A percentile compares a stretch with the other conserved stretches of the same genome.
Evolutionary conservation across 2,888 invertebrate species (phyloP).

Genomic region (Dolichomitus sp.): DNA sequence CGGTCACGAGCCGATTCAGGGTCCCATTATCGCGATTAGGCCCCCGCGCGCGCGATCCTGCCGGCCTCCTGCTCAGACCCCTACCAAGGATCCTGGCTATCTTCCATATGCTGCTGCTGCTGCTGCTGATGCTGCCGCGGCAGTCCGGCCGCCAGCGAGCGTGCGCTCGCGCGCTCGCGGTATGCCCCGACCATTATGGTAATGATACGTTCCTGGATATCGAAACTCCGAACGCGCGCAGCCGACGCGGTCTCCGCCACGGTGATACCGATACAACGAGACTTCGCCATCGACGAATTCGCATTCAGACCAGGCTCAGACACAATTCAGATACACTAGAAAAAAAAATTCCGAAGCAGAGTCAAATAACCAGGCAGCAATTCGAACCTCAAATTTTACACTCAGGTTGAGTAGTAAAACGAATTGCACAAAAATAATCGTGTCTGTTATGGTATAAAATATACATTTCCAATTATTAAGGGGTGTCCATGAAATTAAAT

Average conservation of each 20-base stretch:
- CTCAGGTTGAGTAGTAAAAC: neutral
- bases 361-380: conserved; percentile 16
- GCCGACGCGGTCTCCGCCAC: conserved; percentile 63
- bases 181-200: conserved; percentile 81
- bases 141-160: conserved; percentile 39
- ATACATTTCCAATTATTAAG: neutral
- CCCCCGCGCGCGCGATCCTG: conserved; percentile 71
- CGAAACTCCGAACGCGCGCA: conserved; percentile 75
- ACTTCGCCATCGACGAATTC: conserved; percentile 59
- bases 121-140: conserved; percentile 2
- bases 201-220: conserved; percentile 83
- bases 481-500: no score
- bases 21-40: conserved; percentile 85
- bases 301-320: conserved; percentile 41
- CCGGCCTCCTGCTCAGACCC: conserved; percentile 48
- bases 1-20: conserved; percentile 84
- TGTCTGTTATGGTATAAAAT: neutral
- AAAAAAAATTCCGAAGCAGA: conserved; percentile 18
- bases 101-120: conserved; percentile 74
- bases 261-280: conserved; percentile 81
- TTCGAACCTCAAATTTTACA: neutral
- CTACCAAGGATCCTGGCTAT: conserved; percentile 66
- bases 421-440: neutral
- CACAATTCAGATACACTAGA: conserved; percentile 27
- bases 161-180: conserved; percentile 42